Evolutionary conservation across 2,888 invertebrate species (phyloP).

Genomic region (Protonemura montana): DNA sequence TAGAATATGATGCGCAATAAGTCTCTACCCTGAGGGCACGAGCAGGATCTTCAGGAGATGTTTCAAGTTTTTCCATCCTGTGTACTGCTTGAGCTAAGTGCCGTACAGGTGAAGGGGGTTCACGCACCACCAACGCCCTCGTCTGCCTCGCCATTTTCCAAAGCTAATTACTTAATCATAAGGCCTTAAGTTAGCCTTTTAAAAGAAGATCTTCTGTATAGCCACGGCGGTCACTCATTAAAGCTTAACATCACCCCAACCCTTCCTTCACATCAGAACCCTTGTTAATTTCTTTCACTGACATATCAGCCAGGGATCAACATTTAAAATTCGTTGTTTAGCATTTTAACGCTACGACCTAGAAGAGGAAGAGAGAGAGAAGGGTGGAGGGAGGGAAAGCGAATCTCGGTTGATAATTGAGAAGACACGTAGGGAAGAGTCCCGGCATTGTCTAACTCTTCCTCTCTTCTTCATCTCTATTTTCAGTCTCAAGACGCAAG

Average conservation of each 20-base stretch:
- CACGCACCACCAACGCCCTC: background rate
- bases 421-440: background rate
- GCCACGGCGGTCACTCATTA: slow-evolving; percentile 44
- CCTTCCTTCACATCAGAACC: slow-evolving; percentile 29
- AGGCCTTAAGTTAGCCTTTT: slow-evolving; percentile 36
- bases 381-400: background rate
- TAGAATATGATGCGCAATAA: background rate
- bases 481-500: slow-evolving; percentile 21
- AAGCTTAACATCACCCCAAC: slow-evolving; percentile 40
- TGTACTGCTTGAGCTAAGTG: slow-evolving; percentile 4
- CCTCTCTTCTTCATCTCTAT: background rate
- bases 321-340: slow-evolving; percentile 33
- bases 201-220: slow-evolving; percentile 29
- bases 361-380: background rate
- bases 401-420: slow-evolving; percentile 25
- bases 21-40: background rate
- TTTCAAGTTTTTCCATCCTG: slow-evolving; percentile 22
- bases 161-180: slow-evolving; percentile 40
- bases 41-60: background rate
- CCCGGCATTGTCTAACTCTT: background rate
- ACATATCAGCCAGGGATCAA: slow-evolving; percentile 16
- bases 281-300: slow-evolving; percentile 21
- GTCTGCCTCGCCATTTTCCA: background rate
- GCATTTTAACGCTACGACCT: slow-evolving; percentile 9
- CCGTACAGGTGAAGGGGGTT: slow-evolving; percentile 33